Conservation (phyloP, 2,113 vertebrate species). For the Heterotilapia buettikoferi region DNA sequence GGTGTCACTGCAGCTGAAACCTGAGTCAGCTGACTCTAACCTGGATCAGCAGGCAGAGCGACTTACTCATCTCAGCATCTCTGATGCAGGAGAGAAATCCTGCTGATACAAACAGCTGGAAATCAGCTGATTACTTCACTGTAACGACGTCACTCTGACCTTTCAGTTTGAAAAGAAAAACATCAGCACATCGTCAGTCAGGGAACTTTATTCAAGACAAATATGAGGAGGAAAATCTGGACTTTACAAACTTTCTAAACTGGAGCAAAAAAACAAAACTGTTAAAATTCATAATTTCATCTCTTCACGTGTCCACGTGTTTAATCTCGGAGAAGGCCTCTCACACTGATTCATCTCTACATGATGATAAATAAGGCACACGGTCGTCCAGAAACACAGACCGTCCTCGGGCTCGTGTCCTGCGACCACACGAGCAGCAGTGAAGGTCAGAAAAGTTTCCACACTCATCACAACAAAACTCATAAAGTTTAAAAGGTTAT, state of each 20-base stretch:
- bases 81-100: not conserved
- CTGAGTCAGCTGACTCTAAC: not conserved
- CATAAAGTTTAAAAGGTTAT: rapidly evolving
- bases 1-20: not conserved
- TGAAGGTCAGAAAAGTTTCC: not conserved
- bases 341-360: not conserved
- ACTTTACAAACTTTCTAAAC: not conserved
- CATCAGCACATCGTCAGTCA: not conserved
- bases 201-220: not conserved
- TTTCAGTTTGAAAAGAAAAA: not conserved
- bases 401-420: not conserved
- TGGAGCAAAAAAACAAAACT: not conserved
- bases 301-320: not conserved
- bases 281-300: not conserved
- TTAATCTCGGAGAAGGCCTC: not conserved
- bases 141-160: rapidly evolving
- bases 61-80: not conserved
- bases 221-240: not conserved
- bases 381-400: not conserved
- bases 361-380: not conserved
- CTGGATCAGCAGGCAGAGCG: not conserved
- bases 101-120: not conserved
- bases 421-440: not conserved
- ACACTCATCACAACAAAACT: not conserved
- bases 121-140: not conserved